phyloP scores from a whole-genome alignment of 1,140 invertebrate species.

The Rhopalosiphum maidis region DNA sequence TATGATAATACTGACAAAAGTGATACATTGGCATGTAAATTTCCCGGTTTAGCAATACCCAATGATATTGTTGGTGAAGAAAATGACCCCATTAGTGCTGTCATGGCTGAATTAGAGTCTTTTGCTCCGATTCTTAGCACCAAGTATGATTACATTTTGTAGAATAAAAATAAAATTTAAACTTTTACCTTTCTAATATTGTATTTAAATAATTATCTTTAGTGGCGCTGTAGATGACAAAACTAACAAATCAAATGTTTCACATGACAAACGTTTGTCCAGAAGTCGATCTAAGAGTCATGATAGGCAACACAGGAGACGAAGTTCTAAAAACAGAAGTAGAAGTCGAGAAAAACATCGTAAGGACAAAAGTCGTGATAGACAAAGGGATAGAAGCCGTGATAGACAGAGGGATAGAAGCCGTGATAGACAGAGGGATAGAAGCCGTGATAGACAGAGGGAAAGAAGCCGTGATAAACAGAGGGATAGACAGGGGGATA shows the following conservation, averaged over 20 bases:
- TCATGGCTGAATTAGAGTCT: constrained; percentile 90
- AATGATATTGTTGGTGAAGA: constrained; percentile 71
- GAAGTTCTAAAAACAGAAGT: constrained; percentile 61
- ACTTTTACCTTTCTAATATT: background rate
- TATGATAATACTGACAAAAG: constrained; percentile 59
- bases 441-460: constrained; percentile 61
- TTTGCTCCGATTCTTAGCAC: constrained; percentile 72
- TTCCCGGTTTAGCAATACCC: constrained; percentile 89
- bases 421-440: constrained; percentile 61
- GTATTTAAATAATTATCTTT: constrained; percentile 36
- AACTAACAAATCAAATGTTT: constrained; percentile 48
- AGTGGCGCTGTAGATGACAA: background rate
- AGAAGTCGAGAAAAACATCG: constrained; percentile 61
- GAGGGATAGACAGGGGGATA: constrained; percentile 61
- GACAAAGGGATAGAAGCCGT: constrained; percentile 59
- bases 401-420: constrained; percentile 59
- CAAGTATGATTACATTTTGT: background rate
- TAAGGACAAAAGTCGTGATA: constrained; percentile 61
- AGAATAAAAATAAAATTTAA: background rate
- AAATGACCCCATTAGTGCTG: constrained; percentile 74
- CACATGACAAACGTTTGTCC: constrained; percentile 62
- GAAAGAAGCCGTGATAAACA: constrained; percentile 61
- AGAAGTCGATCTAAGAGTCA: constrained; percentile 62
- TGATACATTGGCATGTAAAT: constrained; percentile 72
- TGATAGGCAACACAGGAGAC: constrained; percentile 59